These are phyloP conservation scores for Malachius bipustulatus DNA, from an alignment of 2,888 invertebrate species.

Conservation along the genomic window DNA sequence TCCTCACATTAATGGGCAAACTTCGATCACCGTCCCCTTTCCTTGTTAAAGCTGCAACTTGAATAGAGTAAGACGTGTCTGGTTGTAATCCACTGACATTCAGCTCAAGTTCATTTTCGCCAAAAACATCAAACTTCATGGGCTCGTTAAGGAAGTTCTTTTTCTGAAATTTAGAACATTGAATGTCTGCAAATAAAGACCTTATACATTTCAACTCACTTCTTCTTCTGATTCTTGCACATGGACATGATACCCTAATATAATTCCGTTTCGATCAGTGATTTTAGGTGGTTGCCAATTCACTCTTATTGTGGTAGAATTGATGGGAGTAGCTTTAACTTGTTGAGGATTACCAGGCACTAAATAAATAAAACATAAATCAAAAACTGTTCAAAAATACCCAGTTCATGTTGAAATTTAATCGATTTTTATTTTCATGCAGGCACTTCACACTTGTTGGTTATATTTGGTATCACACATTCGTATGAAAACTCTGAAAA, in stretches of 20 bases:
- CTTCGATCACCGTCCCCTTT: conserved; percentile 96
- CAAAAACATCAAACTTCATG: conserved; percentile 74
- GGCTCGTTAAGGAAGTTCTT: conserved; percentile 77
- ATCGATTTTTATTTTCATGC: conserved; percentile 31
- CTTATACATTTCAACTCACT: conserved; percentile 39
- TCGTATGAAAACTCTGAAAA: conserved; percentile 20
- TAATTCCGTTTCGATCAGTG: conserved; percentile 88
- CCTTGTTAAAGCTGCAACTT: conserved; percentile 90
- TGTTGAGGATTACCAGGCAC: conserved; percentile 97
- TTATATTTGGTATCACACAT: conserved; percentile 21
- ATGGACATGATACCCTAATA: conserved; percentile 93
- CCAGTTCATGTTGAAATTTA: conserved; percentile 1
- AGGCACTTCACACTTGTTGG: conserved; percentile 32
- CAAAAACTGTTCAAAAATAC: conserved; percentile 6
- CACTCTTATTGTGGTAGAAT: conserved; percentile 92
- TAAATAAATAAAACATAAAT: conserved; percentile 42
- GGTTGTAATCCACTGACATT: conserved; percentile 87
- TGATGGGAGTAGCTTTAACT: conserved; percentile 76
- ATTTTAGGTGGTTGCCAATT: conserved; percentile 89
- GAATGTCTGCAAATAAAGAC: not conserved
- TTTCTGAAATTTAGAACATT: conserved; percentile 40
- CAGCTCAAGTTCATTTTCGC: conserved; percentile 62
- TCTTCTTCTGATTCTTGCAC: conserved; percentile 82
- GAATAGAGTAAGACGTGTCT: conserved; percentile 86
- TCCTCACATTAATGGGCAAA: conserved; percentile 70